Conservation (phyloP, 2,797 vertebrate genomes). For the Hybognathus amarus region DNA sequence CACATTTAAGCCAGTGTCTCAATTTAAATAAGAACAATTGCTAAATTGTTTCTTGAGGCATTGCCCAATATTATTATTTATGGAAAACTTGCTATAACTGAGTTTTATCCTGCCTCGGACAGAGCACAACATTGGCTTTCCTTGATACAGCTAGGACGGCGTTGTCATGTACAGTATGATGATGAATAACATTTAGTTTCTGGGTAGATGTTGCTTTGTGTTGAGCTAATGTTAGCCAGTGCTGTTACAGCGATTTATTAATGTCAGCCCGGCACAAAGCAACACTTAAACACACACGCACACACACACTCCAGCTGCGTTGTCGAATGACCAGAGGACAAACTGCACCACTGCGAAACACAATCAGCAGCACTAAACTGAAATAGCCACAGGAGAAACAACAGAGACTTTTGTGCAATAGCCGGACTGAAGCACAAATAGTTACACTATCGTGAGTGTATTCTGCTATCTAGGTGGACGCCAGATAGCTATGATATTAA, state of each 20-base stretch:
- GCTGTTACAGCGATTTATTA: conserved; percentile 49
- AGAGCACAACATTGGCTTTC: not conserved
- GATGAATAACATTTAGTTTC: not conserved
- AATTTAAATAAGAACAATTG: not conserved
- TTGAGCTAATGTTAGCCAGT: conserved; percentile 43
- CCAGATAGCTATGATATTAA: not conserved
- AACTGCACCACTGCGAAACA: conserved; percentile 11
- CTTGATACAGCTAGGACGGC: not conserved
- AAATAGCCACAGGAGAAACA: not conserved
- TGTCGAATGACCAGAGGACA: conserved; percentile 34
- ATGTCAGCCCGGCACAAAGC: conserved; percentile 15
- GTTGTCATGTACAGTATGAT: not conserved
- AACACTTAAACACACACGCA: conserved; percentile 10
- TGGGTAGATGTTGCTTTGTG: not conserved
- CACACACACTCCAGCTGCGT: conserved; percentile 32
- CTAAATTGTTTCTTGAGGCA: not conserved
- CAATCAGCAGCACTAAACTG: conserved; percentile 27
- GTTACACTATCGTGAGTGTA: not conserved
- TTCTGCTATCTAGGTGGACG: not conserved
- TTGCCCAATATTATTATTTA: not conserved
- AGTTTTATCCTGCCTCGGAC: not conserved
- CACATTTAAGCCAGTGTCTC: not conserved
- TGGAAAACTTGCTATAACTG: not conserved
- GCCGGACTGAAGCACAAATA: not conserved
- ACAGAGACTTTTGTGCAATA: not conserved